A percentile compares a stretch with the other conserved stretches of the same genome.
Evolutionary conservation across 2,113 vertebrate genomes (phyloP).

Genomic region (Lampris incognitus): DNA sequence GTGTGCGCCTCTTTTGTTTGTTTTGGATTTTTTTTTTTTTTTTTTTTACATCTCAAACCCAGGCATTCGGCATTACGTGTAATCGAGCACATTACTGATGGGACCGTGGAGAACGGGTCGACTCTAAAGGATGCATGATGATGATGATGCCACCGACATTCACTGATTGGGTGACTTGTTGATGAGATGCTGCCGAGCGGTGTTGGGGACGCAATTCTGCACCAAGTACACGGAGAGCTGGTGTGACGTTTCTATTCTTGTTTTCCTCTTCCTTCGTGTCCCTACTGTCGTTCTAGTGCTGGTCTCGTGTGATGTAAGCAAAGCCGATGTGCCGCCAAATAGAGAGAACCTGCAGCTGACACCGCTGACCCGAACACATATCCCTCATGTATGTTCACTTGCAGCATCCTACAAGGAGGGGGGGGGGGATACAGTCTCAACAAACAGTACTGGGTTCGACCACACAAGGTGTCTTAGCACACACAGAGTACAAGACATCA

Average conservation of each 20-base stretch:
- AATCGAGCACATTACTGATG: conserved; percentile 57
- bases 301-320: conserved; percentile 32
- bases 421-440: conserved; percentile 16
- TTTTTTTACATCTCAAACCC: conserved; percentile 40
- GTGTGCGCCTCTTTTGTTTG: conserved; percentile 39
- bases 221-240: neutral
- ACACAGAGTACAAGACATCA: conserved; percentile 18
- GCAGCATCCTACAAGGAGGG: conserved; percentile 34
- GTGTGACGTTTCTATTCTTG: conserved; percentile 1
- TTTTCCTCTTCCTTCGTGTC: neutral
- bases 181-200: conserved; percentile 25
- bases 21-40: conserved; percentile 9
- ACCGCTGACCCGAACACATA: conserved; percentile 31
- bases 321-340: conserved; percentile 31
- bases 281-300: conserved; percentile 42
- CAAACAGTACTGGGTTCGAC: conserved; percentile 34
- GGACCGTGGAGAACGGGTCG: conserved; percentile 29
- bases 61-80: conserved; percentile 49
- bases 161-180: conserved; percentile 51
- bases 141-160: conserved; percentile 49
- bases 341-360: conserved; percentile 39
- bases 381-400: conserved; percentile 27
- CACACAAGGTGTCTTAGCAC: conserved; percentile 57
- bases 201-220: neutral
- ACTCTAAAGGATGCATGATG: conserved; percentile 30